These are phyloP conservation scores for Gymnodraco acuticeps DNA, from an alignment of 2,797 vertebrate species.

Conservation along the genomic window DNA sequence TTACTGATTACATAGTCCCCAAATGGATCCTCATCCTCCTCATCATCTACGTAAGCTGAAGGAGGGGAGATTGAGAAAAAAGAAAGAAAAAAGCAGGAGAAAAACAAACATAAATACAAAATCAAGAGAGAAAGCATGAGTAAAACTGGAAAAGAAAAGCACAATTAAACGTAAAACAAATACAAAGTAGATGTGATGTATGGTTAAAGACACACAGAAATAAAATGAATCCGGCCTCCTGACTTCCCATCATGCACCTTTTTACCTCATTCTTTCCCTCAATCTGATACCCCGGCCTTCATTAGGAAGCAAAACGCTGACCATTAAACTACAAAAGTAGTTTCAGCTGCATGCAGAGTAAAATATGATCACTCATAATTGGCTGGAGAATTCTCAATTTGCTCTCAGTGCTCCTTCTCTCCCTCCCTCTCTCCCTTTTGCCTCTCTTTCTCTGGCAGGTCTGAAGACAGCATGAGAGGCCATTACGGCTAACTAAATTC, in stretches of 20 bases:
- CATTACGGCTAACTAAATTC: conserved; percentile 74
- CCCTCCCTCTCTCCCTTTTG: conserved; percentile 20
- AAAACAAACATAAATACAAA: conserved; percentile 49
- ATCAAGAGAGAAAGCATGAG: conserved; percentile 43
- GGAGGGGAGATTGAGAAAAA: conserved; percentile 44
- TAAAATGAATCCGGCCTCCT: conserved; percentile 15
- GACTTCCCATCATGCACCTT: conserved; percentile 6
- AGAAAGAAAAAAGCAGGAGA: conserved; percentile 35
- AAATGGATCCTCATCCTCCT: conserved; percentile 80
- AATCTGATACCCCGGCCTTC: conserved; percentile 71
- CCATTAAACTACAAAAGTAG: conserved; percentile 70
- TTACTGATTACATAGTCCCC: conserved; percentile 86
- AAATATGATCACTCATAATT: conserved; percentile 85
- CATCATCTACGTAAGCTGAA: conserved; percentile 80
- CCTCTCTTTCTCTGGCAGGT: conserved; percentile 56
- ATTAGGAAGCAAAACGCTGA: conserved; percentile 69
- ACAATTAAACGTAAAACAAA: conserved; percentile 14
- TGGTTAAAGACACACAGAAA: conserved; percentile 1
- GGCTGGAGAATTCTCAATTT: conserved; percentile 80
- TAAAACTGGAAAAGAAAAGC: conserved; percentile 20
- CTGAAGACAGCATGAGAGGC: conserved; percentile 61
- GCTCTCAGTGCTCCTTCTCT: conserved; percentile 46
- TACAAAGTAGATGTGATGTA: conserved; percentile 6
- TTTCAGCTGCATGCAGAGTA: conserved; percentile 62
- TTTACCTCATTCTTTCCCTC: conserved; percentile 27